A percentile compares a stretch with the other conserved stretches of the same genome.
Evolutionary conservation across 2,797 vertebrate genomes (phyloP).

Genomic region (Myotis vivesi): DNA sequence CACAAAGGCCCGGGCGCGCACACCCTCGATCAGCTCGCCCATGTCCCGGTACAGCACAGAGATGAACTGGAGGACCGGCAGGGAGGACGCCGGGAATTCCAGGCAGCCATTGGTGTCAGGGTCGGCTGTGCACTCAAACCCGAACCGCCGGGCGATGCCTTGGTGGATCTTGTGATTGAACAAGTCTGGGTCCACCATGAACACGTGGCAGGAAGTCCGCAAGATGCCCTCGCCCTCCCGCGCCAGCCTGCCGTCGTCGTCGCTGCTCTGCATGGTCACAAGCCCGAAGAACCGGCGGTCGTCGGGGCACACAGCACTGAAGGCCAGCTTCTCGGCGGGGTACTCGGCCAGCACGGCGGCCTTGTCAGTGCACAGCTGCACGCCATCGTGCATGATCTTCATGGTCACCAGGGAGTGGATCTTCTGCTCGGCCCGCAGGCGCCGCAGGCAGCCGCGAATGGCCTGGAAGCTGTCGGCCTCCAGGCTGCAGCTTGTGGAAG

Average conservation of each 20-base stretch:
- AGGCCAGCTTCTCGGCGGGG: constrained; percentile 96
- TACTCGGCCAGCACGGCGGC: constrained; percentile 92
- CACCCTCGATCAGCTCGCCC: constrained; percentile 96
- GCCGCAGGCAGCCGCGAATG: constrained; percentile 98
- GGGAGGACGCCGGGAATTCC: constrained; percentile 95
- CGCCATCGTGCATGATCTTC: constrained; percentile 96
- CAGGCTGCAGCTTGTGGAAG: constrained; percentile 91
- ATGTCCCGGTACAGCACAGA: constrained; percentile 97
- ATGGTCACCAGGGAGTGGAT: constrained; percentile 96
- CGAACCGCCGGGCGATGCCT: constrained; percentile 92
- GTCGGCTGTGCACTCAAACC: constrained; percentile 95
- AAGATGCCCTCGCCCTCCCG: constrained; percentile 89
- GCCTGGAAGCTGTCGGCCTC: constrained; percentile 97
- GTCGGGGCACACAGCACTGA: constrained; percentile 97
- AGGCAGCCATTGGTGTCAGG: constrained; percentile 95
- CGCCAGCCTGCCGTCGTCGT: constrained; percentile 87
- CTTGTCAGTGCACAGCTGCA: constrained; percentile 92
- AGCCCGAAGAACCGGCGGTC: constrained; percentile 96
- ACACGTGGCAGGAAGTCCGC: constrained; percentile 98
- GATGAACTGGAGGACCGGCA: constrained; percentile 96
- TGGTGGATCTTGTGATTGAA: constrained; percentile 95
- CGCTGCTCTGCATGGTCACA: constrained; percentile 95
- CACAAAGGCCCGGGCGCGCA: constrained; percentile 93
- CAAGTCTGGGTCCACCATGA: constrained; percentile 97
- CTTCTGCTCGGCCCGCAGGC: constrained; percentile 95